Evolutionary conservation across 2,797 vertebrate genomes (phyloP).

Genomic region (Siniperca obscura): DNA sequence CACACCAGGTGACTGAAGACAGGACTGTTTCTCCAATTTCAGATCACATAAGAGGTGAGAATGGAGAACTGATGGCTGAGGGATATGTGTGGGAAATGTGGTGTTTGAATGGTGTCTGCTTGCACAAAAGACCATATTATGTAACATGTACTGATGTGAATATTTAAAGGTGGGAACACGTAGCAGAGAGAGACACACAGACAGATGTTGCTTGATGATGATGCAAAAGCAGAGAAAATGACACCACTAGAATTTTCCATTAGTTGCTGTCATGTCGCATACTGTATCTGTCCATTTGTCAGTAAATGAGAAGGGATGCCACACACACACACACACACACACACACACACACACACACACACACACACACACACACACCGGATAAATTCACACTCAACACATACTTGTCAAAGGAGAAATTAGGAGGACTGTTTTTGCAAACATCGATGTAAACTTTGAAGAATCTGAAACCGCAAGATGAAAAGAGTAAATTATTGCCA

Average conservation of each 20-base stretch:
- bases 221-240: constrained; percentile 21
- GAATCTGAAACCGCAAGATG: background rate
- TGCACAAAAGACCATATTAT: background rate
- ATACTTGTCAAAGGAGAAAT: background rate
- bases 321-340: background rate
- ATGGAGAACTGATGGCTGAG: background rate
- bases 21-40: too few relatives aligned
- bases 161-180: background rate
- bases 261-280: constrained; percentile 42
- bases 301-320: constrained; percentile 1
- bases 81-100: background rate
- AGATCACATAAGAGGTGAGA: background rate
- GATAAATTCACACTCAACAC: background rate
- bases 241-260: constrained; percentile 38
- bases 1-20: constrained; percentile 3
- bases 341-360: constrained; percentile 10
- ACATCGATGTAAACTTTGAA: background rate
- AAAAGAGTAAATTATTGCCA: background rate
- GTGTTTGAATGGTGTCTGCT: background rate
- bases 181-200: background rate
- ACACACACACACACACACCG: background rate
- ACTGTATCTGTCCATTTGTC: constrained; percentile 28
- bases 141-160: background rate
- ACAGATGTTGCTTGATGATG: background rate
- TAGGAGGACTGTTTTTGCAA: background rate